Evolutionary conservation across 2,113 vertebrate species (phyloP), one percentile per base, ranked within the genome.

Genomic region (Oncorhynchus gorbuscha): DNA sequence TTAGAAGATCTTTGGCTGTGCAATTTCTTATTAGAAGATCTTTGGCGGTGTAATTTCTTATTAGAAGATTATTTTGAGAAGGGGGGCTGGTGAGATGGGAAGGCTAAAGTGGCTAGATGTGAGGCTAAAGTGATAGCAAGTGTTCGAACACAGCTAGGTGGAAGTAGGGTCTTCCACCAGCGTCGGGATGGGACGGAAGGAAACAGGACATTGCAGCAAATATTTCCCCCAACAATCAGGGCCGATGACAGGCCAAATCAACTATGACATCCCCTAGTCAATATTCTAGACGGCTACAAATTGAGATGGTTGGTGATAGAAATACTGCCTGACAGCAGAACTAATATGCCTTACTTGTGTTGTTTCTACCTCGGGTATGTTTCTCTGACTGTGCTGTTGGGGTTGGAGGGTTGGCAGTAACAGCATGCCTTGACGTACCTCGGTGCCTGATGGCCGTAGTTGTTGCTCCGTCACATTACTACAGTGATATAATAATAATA

Each of bases 21-120:
- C 88, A 90, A 84, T 87, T 92, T 88, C 87, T 90, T 92, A 91
- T 93, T 89, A 83, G 86, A 88, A 87, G 88, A 93, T 91, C 91
- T 88, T 90, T 83, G 85, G 83, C 84, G 82, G 82, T 84, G 87
- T 89, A 90, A 84, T 87, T 92, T 88, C 87, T 90, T 92, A 91
- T 93, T 89, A 83, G 86, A 88, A 87, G 88, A 91, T 93, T 88
- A 92, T 90, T 90, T 84, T 82, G 84, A 74, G 76, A 81, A 76
- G 78, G 49, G 81, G 84, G 75, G 77, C 20, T 12, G 70, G 35
- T 28, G 55, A 32, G 64, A 39, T 61, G 61, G 78, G 75, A 80
- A 51, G 59, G 26, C n/a, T n/a, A n/a, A n/a, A n/a, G n/a, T n/a
- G n/a, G n/a, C n/a, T n/a, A n/a, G n/a, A n/a, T n/a, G n/a, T n/a